Base-by-base conservation (phyloP, 2,113 vertebrate species). In the Balaenoptera acutorostrata region DNA sequence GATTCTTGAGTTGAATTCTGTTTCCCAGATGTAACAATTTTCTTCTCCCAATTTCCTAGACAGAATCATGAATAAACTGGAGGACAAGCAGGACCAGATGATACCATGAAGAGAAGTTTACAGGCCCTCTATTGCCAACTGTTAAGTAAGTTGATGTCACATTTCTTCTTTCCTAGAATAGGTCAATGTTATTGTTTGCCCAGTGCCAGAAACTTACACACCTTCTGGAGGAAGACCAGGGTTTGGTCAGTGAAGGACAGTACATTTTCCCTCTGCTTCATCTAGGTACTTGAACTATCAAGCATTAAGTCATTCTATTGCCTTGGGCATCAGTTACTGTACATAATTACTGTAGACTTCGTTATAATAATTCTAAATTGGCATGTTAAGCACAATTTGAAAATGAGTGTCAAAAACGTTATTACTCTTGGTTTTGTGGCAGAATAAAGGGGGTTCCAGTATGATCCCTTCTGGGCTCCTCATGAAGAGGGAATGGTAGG, bases 21-120 rank as follows among this genome's bases (percentile, higher is more conserved):
- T 64, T 88, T 77, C 66, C 77, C 66, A 66, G 46, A 88, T 71
- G 25, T 98, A 39, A 97, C 23, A 71, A 52, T 91, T 63, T 97
- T 96, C 63, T 98, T 97, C 52, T 96, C 82, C 95, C 87, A 9
- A 78, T 98, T 96, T 98, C 89, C 96, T 96, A 99, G 98, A 99
- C 99, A 99, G 99, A 99, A 99, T 99, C 99, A 99, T 99, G 99
- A 99, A 99, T 99, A 99, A 99, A 99, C 99, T 99, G 99, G 99
- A 99, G 99, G 99, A 99, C 98, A 99, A 99, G 98, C 99, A 99
- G 99, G 99, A 99, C 98, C 99, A 99, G 99, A 99, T 99, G 99
- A 99, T 99, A 99, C 99, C 99, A 99, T 99, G 99, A 99, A 99
- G 99, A 99, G 99, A 99, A 99, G 99, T 98, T 99, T 99, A 99